Evolutionary conservation across 1,140 invertebrate genomes (phyloP).

Genomic region (Papilio dardanus): DNA sequence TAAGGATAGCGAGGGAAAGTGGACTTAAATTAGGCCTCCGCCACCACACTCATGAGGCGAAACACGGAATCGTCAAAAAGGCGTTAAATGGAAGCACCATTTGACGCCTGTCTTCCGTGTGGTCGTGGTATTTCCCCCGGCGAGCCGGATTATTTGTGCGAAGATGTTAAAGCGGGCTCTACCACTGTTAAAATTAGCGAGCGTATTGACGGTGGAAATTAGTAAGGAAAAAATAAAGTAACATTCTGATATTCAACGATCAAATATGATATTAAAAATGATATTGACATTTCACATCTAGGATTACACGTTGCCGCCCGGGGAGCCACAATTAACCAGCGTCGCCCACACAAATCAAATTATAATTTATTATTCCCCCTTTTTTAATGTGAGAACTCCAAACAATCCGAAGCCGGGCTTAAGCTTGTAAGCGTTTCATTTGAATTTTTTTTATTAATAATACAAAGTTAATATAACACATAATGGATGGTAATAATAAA

Average conservation of each 20-base stretch:
- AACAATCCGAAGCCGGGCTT: slow-evolving; percentile 61
- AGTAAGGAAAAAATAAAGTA: background rate
- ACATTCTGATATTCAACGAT: background rate
- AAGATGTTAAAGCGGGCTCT: too few species aligned
- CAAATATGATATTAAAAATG: slow-evolving; percentile 36
- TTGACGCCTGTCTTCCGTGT: too few species aligned
- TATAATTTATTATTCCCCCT: slow-evolving; percentile 56
- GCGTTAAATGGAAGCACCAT: too few species aligned
- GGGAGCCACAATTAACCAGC: slow-evolving; percentile 47
- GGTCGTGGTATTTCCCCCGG: too few species aligned
- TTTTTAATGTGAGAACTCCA: slow-evolving; percentile 71
- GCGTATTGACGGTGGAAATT: too few species aligned
- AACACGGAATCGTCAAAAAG: too few species aligned
- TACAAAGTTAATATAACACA: slow-evolving; percentile 50
- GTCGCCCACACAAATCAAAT: slow-evolving; percentile 55
- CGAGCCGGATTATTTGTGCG: too few species aligned
- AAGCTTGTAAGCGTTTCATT: slow-evolving; percentile 61
- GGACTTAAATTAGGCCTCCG: too few species aligned
- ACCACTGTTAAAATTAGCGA: too few species aligned
- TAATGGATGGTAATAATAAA: slow-evolving; percentile 54
- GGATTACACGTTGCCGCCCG: slow-evolving; percentile 46
- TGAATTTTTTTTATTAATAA: slow-evolving; percentile 75
- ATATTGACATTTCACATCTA: slow-evolving; percentile 66
- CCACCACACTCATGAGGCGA: too few species aligned
- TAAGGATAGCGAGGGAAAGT: too few species aligned